Percentiles rank a stretch among this genome's conserved stretches.
Conservation (phyloP, 2,113 vertebrate genomes). For the Anolis carolinensis region DNA sequence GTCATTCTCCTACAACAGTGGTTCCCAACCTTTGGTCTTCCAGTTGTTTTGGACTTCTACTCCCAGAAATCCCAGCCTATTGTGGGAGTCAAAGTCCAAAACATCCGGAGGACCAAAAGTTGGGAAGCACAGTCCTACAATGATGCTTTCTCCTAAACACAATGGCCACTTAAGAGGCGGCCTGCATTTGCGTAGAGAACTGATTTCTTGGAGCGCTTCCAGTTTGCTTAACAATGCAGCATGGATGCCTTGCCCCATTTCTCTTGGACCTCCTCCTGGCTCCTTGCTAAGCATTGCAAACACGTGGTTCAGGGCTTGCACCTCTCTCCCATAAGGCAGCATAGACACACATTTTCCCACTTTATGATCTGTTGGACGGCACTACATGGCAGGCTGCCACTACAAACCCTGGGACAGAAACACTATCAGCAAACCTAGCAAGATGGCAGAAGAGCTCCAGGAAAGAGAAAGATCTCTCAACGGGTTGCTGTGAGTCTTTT, state of each 20-base stretch:
- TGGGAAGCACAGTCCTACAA: too few species aligned
- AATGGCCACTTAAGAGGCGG: not conserved
- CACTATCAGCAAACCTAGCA: too few species aligned
- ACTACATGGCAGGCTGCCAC: not conserved
- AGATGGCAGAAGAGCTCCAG: not conserved
- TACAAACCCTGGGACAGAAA: not conserved
- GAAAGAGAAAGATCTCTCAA: slow-evolving; percentile 24
- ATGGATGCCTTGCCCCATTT: not conserved
- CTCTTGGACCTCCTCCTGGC: not conserved
- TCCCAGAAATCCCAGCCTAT: too few species aligned
- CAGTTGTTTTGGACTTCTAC: too few species aligned
- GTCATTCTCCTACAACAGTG: slow-evolving; percentile 38
- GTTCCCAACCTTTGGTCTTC: too few species aligned
- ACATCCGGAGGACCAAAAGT: too few species aligned
- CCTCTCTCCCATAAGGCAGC: not conserved
- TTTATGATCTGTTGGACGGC: not conserved
- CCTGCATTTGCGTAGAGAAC: not conserved
- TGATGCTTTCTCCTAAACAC: not conserved
- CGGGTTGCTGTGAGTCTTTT: too few species aligned
- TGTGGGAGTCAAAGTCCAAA: too few species aligned
- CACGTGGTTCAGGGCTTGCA: too few species aligned
- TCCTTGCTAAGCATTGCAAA: not conserved
- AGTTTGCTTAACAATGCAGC: too few species aligned
- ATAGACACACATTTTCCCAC: not conserved
- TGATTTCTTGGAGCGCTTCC: too few species aligned